Percentiles rank a stretch among this genome's conserved stretches.
These are phyloP conservation scores for Todiramphus chloris DNA, from an alignment of 2,113 vertebrate species.

Conservation along the genomic window DNA sequence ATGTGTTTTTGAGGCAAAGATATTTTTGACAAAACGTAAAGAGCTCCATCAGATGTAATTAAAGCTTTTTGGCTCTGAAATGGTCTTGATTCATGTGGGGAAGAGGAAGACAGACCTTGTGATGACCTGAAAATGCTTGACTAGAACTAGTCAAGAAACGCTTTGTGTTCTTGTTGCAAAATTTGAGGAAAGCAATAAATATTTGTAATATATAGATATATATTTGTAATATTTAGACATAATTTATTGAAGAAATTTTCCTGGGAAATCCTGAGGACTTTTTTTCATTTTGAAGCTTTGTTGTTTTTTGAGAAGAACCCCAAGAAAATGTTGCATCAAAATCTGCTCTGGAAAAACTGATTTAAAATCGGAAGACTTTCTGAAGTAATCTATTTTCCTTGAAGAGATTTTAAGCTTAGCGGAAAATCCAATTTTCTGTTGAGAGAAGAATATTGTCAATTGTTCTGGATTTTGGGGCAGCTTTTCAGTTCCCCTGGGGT, in stretches of 20 bases:
- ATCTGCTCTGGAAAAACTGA: slow-evolving; percentile 9
- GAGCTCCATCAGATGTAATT: not conserved
- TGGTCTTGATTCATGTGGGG: not conserved
- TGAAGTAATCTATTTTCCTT: slow-evolving; percentile 24
- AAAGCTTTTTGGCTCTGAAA: not conserved
- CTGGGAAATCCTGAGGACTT: not conserved
- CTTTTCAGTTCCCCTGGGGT: not conserved
- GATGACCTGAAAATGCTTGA: not conserved
- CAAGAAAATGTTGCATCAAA: not conserved
- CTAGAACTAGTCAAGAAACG: not conserved
- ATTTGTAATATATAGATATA: too few relatives aligned
- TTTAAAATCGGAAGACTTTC: slow-evolving; percentile 13
- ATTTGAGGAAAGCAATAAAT: not conserved
- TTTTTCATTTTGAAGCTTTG: not conserved
- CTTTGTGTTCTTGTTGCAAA: not conserved
- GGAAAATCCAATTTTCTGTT: slow-evolving; percentile 44
- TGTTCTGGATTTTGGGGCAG: slow-evolving; percentile 11
- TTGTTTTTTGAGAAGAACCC: not conserved
- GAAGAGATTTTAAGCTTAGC: slow-evolving; percentile 39
- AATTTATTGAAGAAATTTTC: not conserved
- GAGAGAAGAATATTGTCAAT: not conserved
- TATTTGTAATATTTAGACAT: not conserved
- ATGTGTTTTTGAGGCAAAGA: not conserved
- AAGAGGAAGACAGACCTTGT: not conserved
- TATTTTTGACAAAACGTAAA: not conserved